These are phyloP conservation scores for Tribolium madens DNA, from an alignment of 1,140 invertebrate species.

Conservation along the genomic window DNA sequence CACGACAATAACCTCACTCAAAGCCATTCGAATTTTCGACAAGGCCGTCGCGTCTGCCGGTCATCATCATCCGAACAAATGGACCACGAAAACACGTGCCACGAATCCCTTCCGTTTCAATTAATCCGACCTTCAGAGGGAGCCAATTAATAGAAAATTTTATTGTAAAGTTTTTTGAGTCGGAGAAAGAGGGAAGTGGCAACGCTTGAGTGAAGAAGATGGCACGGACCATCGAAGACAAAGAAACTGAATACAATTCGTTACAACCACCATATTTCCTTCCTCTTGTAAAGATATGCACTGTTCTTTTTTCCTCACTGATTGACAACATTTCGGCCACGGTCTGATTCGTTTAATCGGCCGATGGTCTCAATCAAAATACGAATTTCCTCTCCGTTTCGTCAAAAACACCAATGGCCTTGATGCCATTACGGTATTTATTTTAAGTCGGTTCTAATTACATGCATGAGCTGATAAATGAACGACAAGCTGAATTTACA, in stretches of 20 bases:
- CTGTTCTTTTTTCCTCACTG: slow-evolving; percentile 5
- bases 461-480: slow-evolving; percentile 8
- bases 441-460: slow-evolving; percentile 26
- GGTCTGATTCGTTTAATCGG: slow-evolving; percentile 11
- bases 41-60: neutral
- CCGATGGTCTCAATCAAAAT: neutral
- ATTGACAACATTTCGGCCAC: slow-evolving; percentile 17
- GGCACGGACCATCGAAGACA: neutral
- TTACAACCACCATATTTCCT: neutral
- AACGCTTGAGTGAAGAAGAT: neutral
- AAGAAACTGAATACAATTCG: neutral
- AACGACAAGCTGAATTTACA: neutral
- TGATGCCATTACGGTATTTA: slow-evolving; percentile 18
- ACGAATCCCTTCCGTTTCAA: neutral
- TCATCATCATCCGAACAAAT: neutral
- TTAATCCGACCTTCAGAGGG: neutral
- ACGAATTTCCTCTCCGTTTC: slow-evolving; percentile 1
- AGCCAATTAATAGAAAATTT: neutral
- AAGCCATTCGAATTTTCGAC: neutral
- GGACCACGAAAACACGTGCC: neutral
- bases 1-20: neutral
- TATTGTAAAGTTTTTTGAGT: neutral
- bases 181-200: neutral
- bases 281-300: neutral
- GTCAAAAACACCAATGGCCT: slow-evolving; percentile 1